Base-by-base conservation (phyloP, 2,113 vertebrate species). In the Anolis carolinensis region DNA sequence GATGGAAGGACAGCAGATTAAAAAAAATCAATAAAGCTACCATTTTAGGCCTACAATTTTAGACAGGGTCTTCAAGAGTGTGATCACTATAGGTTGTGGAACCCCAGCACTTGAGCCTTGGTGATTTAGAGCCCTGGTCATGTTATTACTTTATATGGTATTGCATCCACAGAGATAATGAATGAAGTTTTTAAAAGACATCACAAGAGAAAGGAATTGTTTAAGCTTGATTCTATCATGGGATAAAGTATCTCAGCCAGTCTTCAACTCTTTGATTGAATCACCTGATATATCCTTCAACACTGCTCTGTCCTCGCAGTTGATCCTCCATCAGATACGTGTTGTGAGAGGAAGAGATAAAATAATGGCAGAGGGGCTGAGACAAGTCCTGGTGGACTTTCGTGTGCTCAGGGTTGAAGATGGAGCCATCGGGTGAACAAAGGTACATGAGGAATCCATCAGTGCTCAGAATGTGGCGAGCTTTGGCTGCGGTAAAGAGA, bases 281-380 rank as follows among this genome's bases (percentile, higher is more conserved):
- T 91, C 87, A 99, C 98, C 97, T 96, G 95, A 99, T 99, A 89
- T 99, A 99, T 84, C 98, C 98, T 79, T 99, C 98, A 0, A 99
- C 95, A 39, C 98, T 99, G 96, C 98, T 99, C 55, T 98, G 98
- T 74, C 98, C 98, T 34, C 97, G 90, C 10, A 99, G 94, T 95
- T 99, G 98, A 96, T 99, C 97, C 91, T 98, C 97, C 92, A 99
- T 95, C 89, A 99, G 95, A 93, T 99, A 99, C 27, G 98, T 99
- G 95, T 99, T 99, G 92, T 99, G 98, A 27, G 98, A 99, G 23
- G 98, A 98, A 87, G 97, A 98, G 93, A 99, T 98, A 94, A 98
- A 98, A 91, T 99, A 99, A 92, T 98, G 97, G 94, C 93, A 97
- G 93, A 99, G 96, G 0, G 98, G 98, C 71, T 97, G 97, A 80